phyloP scores from a whole-genome alignment of 2,113 vertebrate species.

The Tetraodon nigroviridis region DNA sequence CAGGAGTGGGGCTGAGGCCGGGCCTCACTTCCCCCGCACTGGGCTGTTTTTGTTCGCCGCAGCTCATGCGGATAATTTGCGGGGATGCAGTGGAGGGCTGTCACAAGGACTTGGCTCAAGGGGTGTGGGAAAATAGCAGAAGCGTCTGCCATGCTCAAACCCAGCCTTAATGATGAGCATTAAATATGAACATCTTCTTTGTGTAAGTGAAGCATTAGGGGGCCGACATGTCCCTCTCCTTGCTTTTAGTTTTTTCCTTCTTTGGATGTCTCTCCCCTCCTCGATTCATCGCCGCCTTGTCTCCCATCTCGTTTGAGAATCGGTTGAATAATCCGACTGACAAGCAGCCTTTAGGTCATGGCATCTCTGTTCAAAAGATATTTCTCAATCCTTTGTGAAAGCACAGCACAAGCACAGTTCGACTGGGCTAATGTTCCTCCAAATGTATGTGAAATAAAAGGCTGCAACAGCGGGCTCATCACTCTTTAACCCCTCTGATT shows the following conservation, averaged over 20 bases:
- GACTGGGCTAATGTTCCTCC: slow-evolving; percentile 39
- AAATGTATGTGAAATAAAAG: slow-evolving; percentile 12
- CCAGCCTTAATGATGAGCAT: slow-evolving; percentile 72
- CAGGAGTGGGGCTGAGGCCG: slow-evolving; percentile 62
- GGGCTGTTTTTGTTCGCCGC: slow-evolving; percentile 76
- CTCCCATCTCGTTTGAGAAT: slow-evolving; percentile 61
- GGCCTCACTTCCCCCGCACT: slow-evolving; percentile 71
- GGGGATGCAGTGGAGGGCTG: slow-evolving; percentile 77
- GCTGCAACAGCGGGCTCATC: neutral
- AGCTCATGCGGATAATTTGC: slow-evolving; percentile 79
- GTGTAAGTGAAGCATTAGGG: slow-evolving; percentile 70
- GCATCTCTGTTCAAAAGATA: slow-evolving; percentile 52
- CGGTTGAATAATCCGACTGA: slow-evolving; percentile 62
- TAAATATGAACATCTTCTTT: slow-evolving; percentile 75
- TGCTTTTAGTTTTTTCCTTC: slow-evolving; percentile 38
- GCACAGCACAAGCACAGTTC: slow-evolving; percentile 51
- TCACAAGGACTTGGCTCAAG: slow-evolving; percentile 79
- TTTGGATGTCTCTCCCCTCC: slow-evolving; percentile 26
- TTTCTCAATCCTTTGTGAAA: slow-evolving; percentile 54
- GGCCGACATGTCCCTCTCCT: slow-evolving; percentile 39
- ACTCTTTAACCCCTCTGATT: slow-evolving; percentile 13
- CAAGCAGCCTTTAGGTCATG: slow-evolving; percentile 63
- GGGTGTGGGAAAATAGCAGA: slow-evolving; percentile 78
- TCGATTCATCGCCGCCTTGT: slow-evolving; percentile 45
- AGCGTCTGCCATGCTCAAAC: slow-evolving; percentile 71